Evolutionary conservation across 2,113 vertebrate genomes (phyloP).

Genomic region (Centropus unirufus): DNA sequence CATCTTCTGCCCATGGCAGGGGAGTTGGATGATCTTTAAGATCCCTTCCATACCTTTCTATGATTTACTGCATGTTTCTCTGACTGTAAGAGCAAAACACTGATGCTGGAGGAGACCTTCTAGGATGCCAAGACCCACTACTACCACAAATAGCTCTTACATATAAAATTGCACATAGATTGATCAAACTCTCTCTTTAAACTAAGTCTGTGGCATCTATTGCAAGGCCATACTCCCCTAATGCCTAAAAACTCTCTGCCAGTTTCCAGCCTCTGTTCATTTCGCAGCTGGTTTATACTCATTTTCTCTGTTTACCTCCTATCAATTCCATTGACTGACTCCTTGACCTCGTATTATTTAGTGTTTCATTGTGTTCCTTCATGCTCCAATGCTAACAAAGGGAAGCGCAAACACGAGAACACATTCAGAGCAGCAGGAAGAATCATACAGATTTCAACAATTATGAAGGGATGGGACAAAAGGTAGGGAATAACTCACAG

Average conservation of each 20-base stretch:
- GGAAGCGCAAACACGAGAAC: not conserved
- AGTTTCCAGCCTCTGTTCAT: not conserved
- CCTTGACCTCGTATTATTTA: not conserved
- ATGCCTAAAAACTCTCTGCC: not conserved
- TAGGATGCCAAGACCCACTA: not conserved
- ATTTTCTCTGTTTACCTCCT: not conserved
- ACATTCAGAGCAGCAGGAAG: not conserved
- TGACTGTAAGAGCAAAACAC: not conserved
- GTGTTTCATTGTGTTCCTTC: not conserved
- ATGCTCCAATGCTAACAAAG: constrained; percentile 1
- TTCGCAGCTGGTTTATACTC: not conserved
- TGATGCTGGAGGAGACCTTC: not conserved
- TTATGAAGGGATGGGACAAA: not conserved
- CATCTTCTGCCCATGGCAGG: too few relatives aligned
- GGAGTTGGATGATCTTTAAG: too few relatives aligned
- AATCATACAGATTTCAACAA: not conserved
- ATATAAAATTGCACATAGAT: not conserved
- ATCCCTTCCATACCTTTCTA: too few relatives aligned
- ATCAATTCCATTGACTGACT: constrained; percentile 1
- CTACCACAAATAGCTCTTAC: not conserved
- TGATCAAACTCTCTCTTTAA: not conserved
- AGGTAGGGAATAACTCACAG: not conserved
- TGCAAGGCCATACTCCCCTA: not conserved
- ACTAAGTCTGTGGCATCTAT: not conserved
- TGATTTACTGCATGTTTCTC: not conserved